Conservation (phyloP, 1,140 invertebrate genomes). For the Drosophila rhopaloa region DNA sequence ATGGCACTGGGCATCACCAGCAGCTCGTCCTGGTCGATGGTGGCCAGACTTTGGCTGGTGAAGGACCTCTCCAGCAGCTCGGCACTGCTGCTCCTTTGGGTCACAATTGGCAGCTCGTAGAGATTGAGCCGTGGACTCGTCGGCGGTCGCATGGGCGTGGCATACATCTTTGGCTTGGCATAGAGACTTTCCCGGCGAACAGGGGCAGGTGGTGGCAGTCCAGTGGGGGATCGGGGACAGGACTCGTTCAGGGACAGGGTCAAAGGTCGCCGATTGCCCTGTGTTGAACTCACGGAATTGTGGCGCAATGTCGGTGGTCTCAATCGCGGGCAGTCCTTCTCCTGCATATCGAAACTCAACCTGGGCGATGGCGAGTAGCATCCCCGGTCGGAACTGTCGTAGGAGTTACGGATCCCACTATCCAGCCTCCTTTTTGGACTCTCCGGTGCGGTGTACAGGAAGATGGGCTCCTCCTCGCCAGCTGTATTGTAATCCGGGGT, state of each 20-base stretch:
- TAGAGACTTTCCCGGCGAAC: slow-evolving; percentile 78
- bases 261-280: slow-evolving; percentile 55
- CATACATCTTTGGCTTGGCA: slow-evolving; percentile 81
- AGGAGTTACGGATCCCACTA: slow-evolving; percentile 72
- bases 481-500: slow-evolving; percentile 80
- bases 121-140: slow-evolving; percentile 58
- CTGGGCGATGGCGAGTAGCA: slow-evolving; percentile 69
- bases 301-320: slow-evolving; percentile 63
- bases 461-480: slow-evolving; percentile 81
- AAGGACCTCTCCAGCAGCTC: slow-evolving; percentile 77
- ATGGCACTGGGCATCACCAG: slow-evolving; percentile 77
- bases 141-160: slow-evolving; percentile 67
- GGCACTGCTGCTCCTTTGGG: slow-evolving; percentile 75
- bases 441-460: slow-evolving; percentile 78
- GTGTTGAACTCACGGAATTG: slow-evolving; percentile 55
- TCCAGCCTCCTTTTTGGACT: slow-evolving; percentile 71
- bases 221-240: slow-evolving; percentile 54
- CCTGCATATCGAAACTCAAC: slow-evolving; percentile 73
- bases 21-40: slow-evolving; percentile 80
- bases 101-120: slow-evolving; percentile 69
- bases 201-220: slow-evolving; percentile 71
- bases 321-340: slow-evolving; percentile 36
- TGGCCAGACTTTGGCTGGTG: slow-evolving; percentile 76
- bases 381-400: slow-evolving; percentile 71
- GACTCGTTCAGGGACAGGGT: slow-evolving; percentile 73